phyloP scores from a whole-genome alignment of 2,888 invertebrate genomes.

The Pristionchus fissidentatus region DNA sequence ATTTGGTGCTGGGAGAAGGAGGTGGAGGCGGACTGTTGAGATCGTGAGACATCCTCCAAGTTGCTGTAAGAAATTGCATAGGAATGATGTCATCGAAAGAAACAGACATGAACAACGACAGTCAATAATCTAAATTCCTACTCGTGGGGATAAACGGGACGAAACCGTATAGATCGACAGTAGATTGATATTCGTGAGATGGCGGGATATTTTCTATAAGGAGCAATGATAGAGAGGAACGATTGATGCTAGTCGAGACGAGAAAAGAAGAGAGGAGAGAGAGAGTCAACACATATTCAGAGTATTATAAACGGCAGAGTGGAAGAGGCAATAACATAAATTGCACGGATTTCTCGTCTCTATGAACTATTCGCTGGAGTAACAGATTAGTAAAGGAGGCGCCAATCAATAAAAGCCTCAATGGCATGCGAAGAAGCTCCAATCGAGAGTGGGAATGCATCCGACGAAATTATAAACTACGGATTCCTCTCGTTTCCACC shows the following conservation, averaged over 20 bases:
- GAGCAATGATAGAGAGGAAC: constrained; percentile 29
- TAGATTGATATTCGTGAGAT: too few relatives aligned
- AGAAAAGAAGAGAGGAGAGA: background rate
- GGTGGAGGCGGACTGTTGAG: constrained; percentile 40
- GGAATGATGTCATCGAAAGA: background rate
- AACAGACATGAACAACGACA: background rate
- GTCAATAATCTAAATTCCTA: too few relatives aligned
- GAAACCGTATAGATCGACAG: too few relatives aligned
- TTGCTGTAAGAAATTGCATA: background rate
- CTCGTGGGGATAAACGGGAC: too few relatives aligned
- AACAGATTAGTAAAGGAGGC: too few relatives aligned
- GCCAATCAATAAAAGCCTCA: too few relatives aligned
- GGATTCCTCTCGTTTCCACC: constrained; percentile 13
- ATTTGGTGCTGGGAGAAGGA: constrained; percentile 29
- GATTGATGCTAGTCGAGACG: background rate
- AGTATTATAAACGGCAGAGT: constrained; percentile 32
- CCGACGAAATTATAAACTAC: background rate
- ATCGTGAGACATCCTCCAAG: constrained; percentile 17
- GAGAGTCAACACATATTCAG: constrained; percentile 41
- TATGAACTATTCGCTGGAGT: too few relatives aligned
- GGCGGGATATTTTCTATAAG: too few relatives aligned
- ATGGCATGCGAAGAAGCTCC: constrained; percentile 21
- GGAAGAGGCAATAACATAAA: background rate
- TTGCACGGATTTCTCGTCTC: background rate
- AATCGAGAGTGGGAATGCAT: background rate